Percentiles rank a stretch among this genome's conserved stretches.
These are phyloP conservation scores for Gopherus evgoodei DNA, from an alignment of 2,113 vertebrate species.

Conservation along the genomic window DNA sequence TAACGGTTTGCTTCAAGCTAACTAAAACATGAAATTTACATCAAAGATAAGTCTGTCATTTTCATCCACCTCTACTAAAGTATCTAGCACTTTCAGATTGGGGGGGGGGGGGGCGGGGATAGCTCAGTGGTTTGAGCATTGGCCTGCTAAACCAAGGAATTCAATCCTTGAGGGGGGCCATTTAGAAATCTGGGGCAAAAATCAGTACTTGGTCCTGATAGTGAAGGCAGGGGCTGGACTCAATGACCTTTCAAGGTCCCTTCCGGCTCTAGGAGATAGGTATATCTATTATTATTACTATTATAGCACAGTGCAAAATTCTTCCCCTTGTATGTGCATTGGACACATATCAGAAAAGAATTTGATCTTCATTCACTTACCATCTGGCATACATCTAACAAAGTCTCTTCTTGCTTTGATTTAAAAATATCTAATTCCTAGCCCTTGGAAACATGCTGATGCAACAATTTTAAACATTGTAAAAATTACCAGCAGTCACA, in stretches of 20 bases:
- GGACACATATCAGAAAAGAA: not conserved
- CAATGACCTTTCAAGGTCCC: no score
- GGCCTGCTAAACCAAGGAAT: no score
- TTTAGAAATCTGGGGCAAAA: no score
- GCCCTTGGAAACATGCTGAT: not conserved
- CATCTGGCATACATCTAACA: not conserved
- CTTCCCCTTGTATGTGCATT: not conserved
- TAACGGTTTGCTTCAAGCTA: not conserved
- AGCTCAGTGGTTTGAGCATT: no score
- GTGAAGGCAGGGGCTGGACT: no score
- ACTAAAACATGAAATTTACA: not conserved
- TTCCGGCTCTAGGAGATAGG: no score
- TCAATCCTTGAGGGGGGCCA: no score
- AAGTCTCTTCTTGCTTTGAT: not conserved
- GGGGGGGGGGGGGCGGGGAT: no score
- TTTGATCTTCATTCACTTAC: not conserved
- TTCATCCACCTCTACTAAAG: not conserved
- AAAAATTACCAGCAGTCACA: not conserved
- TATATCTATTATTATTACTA: no score
- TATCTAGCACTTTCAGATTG: not conserved
- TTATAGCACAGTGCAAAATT: not conserved
- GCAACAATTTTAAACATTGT: not conserved
- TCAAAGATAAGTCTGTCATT: not conserved
- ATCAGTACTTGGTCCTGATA: no score
- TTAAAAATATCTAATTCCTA: not conserved